Base-by-base conservation (phyloP, 2,797 vertebrate species). In the Phoeniculus purpureus region DNA sequence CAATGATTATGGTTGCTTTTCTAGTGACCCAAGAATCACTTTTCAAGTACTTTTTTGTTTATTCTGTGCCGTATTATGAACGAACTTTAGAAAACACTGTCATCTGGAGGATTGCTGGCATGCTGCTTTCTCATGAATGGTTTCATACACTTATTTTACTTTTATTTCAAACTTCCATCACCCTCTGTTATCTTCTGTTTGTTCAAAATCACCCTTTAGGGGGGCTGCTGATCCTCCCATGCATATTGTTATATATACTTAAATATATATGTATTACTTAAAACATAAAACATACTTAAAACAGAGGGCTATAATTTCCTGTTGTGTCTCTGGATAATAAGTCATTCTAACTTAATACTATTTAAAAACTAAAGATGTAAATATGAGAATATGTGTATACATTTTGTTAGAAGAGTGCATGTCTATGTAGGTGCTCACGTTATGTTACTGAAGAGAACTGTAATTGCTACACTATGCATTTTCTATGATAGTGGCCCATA, bases 401-500 rank as follows among this genome's bases (percentile, higher is more conserved):
- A 3, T 93, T 93, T 68, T 81, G 56, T 88, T 93, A 94, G 70
- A 91, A 23, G 23, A 75, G 10, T 74, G 27, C 10, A 31, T 80
- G 84, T 95, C 68, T 71, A 71, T 43, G 45, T 83, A 51, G 43
- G 67, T 73, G 55, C 84, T 96, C 80, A 87, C 34, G 60, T 94
- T 70, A 74, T 91, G 55, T 91, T 96, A 90, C 73, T 80, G 81
- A 95, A 94, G 45, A 92, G 73, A 97, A 93, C 55, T 94, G 48
- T 93, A 96, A 95, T 93, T 94, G 90, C 75, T 93, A 72, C 16
- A 54, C 40, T 10, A 40, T 4, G 8, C 10, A 1, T 94, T 94
- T 92, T 77, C 43, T 83, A 62, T 77, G 45, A 84, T 95, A 82
- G 56, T 75, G 50, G 72, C 50, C 71, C 73, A 81, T 89, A 62